Base-by-base conservation (phyloP, 2,888 invertebrate species). In the Lasius fuliginosus region DNA sequence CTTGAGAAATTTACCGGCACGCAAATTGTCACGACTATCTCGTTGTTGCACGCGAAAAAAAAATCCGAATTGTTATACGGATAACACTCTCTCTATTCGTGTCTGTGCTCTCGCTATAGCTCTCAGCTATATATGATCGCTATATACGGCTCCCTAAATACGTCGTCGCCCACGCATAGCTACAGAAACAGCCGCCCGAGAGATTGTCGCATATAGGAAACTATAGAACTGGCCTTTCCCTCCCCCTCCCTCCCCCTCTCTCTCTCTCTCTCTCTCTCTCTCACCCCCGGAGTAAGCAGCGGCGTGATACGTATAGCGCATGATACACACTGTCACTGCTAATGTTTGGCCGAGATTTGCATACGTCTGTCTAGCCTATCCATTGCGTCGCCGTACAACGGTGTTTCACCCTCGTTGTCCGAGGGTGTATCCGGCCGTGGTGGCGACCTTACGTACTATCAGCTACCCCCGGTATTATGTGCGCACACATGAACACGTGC, bases 281-380 rank as follows among this genome's bases (percentile, higher is more conserved):
- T 3, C 36, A n/a, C 23, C 23, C 5, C 5, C 5, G 36, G 53
- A 42, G 42, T 40, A 40, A 18, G 9, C 27, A 49, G 53, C 53
- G 23, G 40, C 12, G 40, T n/a, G 42, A 82, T 83, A 79, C 86
- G 86, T 89, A 67, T 40, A 74, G 73, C 75, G 74, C 73, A 64
- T 79, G 82, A 82, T 89, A 84, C 81, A 88, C 89, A 91, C 90
- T 91, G 91, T 90, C 90, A 89, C 89, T 90, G 91, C 90, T 93
- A 92, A 93, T 94, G 94, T 94, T 94, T 94, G 91, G 87, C 87
- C 91, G 92, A 92, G 92, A 94, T 94, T 94, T 94, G 94, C 94
- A 94, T 94, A 93, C 91, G 94, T 93, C 94, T 93, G 93, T 93
- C 92, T 91, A 88, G 90, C 90, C 91, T 91, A 92, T 92, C 91